Base-by-base conservation (phyloP, 2,113 vertebrate genomes). In the Bathybates hornii region DNA sequence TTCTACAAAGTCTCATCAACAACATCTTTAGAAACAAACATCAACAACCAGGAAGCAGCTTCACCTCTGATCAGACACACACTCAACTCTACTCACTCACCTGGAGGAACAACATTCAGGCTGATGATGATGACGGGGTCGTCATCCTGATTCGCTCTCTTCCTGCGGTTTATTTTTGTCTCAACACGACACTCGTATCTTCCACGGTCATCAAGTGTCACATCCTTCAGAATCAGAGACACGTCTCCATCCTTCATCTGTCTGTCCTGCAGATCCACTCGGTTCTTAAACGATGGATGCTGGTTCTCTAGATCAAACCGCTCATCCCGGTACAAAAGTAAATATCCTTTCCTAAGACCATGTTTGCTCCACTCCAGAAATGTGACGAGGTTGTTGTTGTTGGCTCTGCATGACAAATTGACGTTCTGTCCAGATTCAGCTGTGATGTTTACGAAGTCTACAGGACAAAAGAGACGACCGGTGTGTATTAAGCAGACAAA, bases 191-290 rank as follows among this genome's bases (percentile, higher is more conserved):
- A 56, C 21, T 56, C 54, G 0, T 56, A 56, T 0, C 3, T 56
- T 56, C 54, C 54, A 0, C 11, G 21, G 54, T 56, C 54, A 24
- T 24, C 10, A 6, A 56, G 3, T 0, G 53, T 56, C n/a, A 56
- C 53, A 24, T 24, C 0, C 0, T 56, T 56, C 11, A 56, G 53
- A 0, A 56, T 56, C 54, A 57, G 0, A 0, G 54, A 0, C 24
- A 57, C 54, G 4, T 57, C 24, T 57, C 54, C 54, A 5, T 0
- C 54, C 6, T 57, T 57, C 54, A 57, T 57, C 21, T 57, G 21
- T 14, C 12, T 57, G 21, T 57, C 6, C 54, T 1, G 0, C 0
- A 57, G 12, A 0, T 13, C 12, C 54, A 57, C 54, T 1, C 54
- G 54, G 4, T 56, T 56, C 21, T 13, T 56, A 56, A 56, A 56